Conservation (phyloP, 2,797 vertebrate genomes). For the Enteromius treurensis region DNA sequence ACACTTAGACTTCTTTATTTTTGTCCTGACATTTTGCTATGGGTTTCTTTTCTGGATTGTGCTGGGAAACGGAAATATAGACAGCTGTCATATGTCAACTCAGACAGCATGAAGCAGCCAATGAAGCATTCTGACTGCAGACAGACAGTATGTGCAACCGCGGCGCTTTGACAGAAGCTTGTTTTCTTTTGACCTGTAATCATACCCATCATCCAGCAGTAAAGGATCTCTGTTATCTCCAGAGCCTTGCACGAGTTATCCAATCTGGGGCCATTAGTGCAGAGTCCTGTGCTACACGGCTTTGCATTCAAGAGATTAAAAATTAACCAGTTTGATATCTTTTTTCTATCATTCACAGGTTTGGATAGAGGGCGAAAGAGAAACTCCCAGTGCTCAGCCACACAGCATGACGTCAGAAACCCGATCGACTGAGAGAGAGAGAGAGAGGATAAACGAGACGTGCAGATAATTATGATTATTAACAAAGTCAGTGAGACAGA, state of each 20-base stretch:
- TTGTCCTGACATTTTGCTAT: conserved; percentile 7
- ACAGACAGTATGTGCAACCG: conserved; percentile 15
- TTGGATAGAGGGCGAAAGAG: conserved; percentile 47
- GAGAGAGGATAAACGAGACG: conserved; percentile 22
- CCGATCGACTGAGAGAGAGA: conserved; percentile 48
- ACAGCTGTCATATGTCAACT: conserved; percentile 9
- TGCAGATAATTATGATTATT: conserved; percentile 49
- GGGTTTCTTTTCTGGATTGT: not conserved
- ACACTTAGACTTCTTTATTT: not conserved
- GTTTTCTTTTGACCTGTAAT: conserved; percentile 63
- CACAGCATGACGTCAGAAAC: conserved; percentile 53
- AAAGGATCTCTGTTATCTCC: conserved; percentile 54
- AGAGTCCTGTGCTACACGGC: conserved; percentile 52
- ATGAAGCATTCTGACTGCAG: conserved; percentile 18
- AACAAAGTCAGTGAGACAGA: conserved; percentile 43
- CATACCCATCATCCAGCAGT: conserved; percentile 61
- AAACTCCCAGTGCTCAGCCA: conserved; percentile 46
- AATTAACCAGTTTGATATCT: conserved; percentile 70
- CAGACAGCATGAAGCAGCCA: conserved; percentile 18
- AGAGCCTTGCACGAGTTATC: conserved; percentile 63
- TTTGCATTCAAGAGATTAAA: conserved; percentile 72
- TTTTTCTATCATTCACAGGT: conserved; percentile 47
- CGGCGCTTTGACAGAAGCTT: conserved; percentile 54
- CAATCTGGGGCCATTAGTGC: conserved; percentile 69
- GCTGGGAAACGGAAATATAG: conserved; percentile 7